These are phyloP conservation scores for Plebejus argus DNA, from an alignment of 2,888 invertebrate genomes.

Conservation along the genomic window DNA sequence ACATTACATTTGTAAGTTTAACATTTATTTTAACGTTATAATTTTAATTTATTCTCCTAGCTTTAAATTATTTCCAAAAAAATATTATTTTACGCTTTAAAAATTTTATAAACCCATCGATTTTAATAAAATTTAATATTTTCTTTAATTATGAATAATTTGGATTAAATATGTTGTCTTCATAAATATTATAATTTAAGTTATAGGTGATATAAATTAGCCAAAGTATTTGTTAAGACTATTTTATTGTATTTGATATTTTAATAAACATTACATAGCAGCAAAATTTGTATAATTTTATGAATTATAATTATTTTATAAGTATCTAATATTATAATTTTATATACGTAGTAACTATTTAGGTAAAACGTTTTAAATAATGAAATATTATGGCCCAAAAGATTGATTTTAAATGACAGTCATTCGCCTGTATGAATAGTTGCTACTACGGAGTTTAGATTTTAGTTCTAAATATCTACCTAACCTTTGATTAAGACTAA, in stretches of 20 bases:
- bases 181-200: not conserved
- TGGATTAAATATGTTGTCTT: not conserved
- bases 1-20: not conserved
- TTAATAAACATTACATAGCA: too few relatives aligned
- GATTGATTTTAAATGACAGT: too few relatives aligned
- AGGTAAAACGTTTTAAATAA: too few relatives aligned
- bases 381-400: too few relatives aligned
- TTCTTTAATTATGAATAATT: not conserved
- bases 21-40: not conserved
- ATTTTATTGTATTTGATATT: not conserved
- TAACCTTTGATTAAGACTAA: too few relatives aligned
- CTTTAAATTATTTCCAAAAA: not conserved
- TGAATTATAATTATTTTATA: too few relatives aligned
- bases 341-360: too few relatives aligned
- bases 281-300: too few relatives aligned
- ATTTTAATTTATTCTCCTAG: not conserved
- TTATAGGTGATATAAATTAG: conserved; percentile 2
- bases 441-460: too few relatives aligned
- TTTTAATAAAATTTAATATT: not conserved
- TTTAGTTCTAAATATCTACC: too few relatives aligned
- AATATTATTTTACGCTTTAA: not conserved
- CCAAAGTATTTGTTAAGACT: conserved; percentile 9
- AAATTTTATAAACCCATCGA: not conserved
- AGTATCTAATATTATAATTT: too few relatives aligned
- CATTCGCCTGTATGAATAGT: too few relatives aligned